phyloP scores from a whole-genome alignment of 2,113 vertebrate genomes.

The Odocoileus hemionus region DNA sequence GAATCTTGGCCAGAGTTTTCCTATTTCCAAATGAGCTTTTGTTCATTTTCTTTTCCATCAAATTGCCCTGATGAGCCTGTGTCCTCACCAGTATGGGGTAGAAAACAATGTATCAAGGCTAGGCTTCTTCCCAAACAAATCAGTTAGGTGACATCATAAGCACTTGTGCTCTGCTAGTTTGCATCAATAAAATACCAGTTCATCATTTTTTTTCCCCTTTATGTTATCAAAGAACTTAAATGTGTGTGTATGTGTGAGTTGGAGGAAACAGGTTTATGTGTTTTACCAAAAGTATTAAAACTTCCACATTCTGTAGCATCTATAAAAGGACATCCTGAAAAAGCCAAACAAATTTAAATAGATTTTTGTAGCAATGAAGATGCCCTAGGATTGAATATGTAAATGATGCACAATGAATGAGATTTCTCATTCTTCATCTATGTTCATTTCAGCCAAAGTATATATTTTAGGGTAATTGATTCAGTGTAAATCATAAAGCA shows the following conservation, averaged over 20 bases:
- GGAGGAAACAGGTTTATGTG: not conserved
- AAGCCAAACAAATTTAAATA: not conserved
- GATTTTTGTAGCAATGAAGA: not conserved
- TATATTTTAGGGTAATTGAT: not conserved
- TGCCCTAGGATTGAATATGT: not conserved
- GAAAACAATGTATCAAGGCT: not conserved
- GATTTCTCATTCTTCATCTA: not conserved
- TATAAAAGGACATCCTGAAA: not conserved
- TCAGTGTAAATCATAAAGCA: not conserved
- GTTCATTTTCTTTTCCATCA: not conserved
- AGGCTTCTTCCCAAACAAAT: not conserved
- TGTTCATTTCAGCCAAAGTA: not conserved
- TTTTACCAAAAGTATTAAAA: not conserved
- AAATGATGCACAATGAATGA: not conserved
- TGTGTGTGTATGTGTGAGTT: not conserved
- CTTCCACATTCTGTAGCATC: not conserved
- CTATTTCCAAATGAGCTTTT: not conserved
- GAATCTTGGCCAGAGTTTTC: not conserved
- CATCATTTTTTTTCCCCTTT: not conserved
- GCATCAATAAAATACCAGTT: not conserved
- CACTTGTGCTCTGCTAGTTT: not conserved
- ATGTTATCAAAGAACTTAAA: not conserved
- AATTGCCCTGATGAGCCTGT: not conserved
- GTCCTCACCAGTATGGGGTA: not conserved
- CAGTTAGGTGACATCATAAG: not conserved